Evolutionary conservation across 2,888 invertebrate genomes (phyloP).

Genomic region (Autographa pulchrina): DNA sequence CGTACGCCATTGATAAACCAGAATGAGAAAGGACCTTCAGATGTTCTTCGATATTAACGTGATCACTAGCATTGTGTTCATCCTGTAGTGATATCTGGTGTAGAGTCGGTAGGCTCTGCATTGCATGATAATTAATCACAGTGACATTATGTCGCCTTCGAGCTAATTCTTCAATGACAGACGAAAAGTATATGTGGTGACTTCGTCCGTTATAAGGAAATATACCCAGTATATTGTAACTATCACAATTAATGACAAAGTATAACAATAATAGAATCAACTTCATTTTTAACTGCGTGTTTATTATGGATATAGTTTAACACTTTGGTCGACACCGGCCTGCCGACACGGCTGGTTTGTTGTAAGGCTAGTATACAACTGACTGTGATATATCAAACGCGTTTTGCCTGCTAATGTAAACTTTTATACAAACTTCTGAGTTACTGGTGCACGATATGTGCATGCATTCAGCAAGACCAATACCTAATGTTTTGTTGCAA

Average conservation of each 20-base stretch:
- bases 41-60: conserved; percentile 29
- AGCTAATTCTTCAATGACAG: conserved; percentile 64
- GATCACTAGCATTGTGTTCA: conserved; percentile 30
- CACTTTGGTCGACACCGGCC: neutral
- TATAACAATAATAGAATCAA: conserved; percentile 27
- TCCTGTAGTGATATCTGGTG: conserved; percentile 69
- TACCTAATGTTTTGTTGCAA: neutral
- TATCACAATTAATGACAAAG: conserved; percentile 24
- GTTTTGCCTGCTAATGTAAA: neutral
- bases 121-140: conserved; percentile 73
- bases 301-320: neutral
- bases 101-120: conserved; percentile 71
- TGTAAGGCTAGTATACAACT: conserved; percentile 22
- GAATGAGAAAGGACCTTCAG: conserved; percentile 22
- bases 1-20: conserved; percentile 43
- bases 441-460: neutral
- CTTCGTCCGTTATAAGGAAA: conserved; percentile 69
- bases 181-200: conserved; percentile 61
- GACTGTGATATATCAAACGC: neutral
- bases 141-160: conserved; percentile 71
- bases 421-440: neutral
- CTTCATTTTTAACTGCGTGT: conserved; percentile 24
- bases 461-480: neutral
- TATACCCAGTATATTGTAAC: conserved; percentile 64
- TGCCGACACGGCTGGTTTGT: conserved; percentile 20